Evolutionary conservation across 2,113 vertebrate genomes (phyloP).

Genomic region (Nestor notabilis): DNA sequence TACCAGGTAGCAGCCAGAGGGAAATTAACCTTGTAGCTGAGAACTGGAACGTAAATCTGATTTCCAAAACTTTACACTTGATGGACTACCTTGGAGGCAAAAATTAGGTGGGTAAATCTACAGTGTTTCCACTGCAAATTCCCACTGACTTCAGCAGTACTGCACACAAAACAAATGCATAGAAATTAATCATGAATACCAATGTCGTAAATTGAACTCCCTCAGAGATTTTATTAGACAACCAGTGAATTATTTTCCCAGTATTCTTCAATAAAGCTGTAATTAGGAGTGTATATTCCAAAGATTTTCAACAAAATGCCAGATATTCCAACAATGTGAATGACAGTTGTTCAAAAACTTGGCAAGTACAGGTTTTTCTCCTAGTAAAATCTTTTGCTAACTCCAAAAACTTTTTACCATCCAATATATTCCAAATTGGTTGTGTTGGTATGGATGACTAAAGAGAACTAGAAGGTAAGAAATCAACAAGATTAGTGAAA

Average conservation of each 20-base stretch:
- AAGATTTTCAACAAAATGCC: not conserved
- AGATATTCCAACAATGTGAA: not conserved
- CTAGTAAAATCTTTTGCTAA: not conserved
- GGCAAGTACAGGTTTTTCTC: not conserved
- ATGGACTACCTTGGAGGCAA: not conserved
- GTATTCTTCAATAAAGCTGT: not conserved
- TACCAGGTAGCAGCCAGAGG: not conserved
- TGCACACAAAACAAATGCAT: not conserved
- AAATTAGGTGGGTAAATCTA: not conserved
- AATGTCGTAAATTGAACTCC: not conserved
- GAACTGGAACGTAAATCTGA: not conserved
- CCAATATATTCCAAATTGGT: not conserved
- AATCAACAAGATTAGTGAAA: slow-evolving; percentile 23
- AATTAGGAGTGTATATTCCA: not conserved
- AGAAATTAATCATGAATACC: slow-evolving; percentile 14
- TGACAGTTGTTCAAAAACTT: not conserved
- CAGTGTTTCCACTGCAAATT: not conserved
- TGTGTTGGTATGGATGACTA: not conserved
- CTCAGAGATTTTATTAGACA: not conserved
- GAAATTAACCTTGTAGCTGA: slow-evolving; percentile 17
- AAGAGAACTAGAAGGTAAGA: not conserved
- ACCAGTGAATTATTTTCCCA: slow-evolving; percentile 4
- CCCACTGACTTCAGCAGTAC: not conserved
- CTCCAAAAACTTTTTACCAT: not conserved
- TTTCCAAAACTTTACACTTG: not conserved